phyloP scores from a whole-genome alignment of 2,797 vertebrate species.

The Odontamblyopus lacepedii region DNA sequence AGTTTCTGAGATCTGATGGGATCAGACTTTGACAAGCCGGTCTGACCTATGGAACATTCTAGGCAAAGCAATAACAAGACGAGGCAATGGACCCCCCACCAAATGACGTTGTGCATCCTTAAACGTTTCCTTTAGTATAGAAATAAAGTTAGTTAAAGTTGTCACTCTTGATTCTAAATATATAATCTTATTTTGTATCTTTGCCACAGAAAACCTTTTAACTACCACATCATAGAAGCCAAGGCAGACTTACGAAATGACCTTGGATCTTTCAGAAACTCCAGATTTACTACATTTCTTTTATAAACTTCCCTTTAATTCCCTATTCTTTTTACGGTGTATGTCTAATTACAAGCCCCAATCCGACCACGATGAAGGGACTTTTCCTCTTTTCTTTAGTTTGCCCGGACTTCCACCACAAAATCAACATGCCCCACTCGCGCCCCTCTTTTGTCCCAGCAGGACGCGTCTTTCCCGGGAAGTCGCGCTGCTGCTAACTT shows the following conservation, averaged over 20 bases:
- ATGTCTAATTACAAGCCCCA: conserved; percentile 38
- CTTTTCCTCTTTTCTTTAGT: conserved; percentile 34
- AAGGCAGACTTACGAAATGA: conserved; percentile 14
- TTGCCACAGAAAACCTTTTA: not conserved
- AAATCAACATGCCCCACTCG: conserved; percentile 18
- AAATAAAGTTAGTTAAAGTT: too few species aligned
- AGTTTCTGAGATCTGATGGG: too few species aligned
- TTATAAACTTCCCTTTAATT: conserved; percentile 28
- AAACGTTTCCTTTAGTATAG: too few species aligned
- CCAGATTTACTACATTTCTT: conserved; percentile 20
- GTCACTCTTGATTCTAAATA: too few species aligned
- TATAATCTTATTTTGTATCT: not conserved
- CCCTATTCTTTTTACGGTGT: conserved; percentile 52
- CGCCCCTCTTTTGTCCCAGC: conserved; percentile 42
- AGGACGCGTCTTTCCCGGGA: conserved; percentile 46
- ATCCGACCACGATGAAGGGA: conserved; percentile 28
- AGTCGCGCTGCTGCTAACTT: conserved; percentile 48
- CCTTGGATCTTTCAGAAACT: conserved; percentile 16
- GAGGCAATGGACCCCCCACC: too few species aligned
- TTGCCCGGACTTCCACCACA: conserved; percentile 33
- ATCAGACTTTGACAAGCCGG: too few species aligned
- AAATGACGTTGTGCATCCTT: too few species aligned
- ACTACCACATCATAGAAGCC: conserved; percentile 9
- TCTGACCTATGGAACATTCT: too few species aligned
- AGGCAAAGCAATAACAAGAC: too few species aligned